Percentiles rank a stretch among this genome's conserved stretches.
Evolutionary conservation across 2,888 invertebrate genomes (phyloP).

Genomic region (Hymenopus coronatus): DNA sequence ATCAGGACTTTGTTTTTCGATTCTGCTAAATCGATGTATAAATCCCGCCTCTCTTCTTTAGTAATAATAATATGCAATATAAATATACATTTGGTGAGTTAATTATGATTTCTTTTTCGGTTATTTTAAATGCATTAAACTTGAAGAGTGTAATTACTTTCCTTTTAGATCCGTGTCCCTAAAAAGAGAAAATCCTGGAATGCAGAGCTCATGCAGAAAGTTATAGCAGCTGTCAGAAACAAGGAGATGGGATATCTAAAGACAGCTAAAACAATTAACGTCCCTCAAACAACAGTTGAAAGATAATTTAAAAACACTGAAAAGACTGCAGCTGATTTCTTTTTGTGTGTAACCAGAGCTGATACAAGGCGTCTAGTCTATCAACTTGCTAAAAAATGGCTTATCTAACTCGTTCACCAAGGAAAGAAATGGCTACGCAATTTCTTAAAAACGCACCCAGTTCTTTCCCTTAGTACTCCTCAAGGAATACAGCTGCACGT

Average conservation of each 20-base stretch:
- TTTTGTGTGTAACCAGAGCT: background rate
- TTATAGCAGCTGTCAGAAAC: background rate
- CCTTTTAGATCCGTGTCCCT: too few relatives aligned
- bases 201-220: background rate
- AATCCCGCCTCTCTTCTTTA: too few relatives aligned
- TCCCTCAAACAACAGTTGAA: background rate
- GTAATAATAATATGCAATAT: too few relatives aligned
- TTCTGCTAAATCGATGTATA: too few relatives aligned
- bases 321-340: background rate
- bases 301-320: conserved; percentile 10
- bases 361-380: background rate
- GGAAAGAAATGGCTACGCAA: conserved; percentile 23
- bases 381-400: background rate
- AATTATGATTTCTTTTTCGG: too few relatives aligned
- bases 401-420: too few relatives aligned
- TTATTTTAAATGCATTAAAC: too few relatives aligned
- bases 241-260: background rate
- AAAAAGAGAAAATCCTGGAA: too few relatives aligned
- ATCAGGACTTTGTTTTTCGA: too few relatives aligned
- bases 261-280: background rate
- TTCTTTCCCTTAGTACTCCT: conserved; percentile 30
- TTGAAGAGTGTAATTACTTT: too few relatives aligned
- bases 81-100: too few relatives aligned
- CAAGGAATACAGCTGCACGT: conserved; percentile 27
- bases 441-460: conserved; percentile 32